phyloP scores from a whole-genome alignment of 2,113 vertebrate species.

The Burhinus bistriatus region DNA sequence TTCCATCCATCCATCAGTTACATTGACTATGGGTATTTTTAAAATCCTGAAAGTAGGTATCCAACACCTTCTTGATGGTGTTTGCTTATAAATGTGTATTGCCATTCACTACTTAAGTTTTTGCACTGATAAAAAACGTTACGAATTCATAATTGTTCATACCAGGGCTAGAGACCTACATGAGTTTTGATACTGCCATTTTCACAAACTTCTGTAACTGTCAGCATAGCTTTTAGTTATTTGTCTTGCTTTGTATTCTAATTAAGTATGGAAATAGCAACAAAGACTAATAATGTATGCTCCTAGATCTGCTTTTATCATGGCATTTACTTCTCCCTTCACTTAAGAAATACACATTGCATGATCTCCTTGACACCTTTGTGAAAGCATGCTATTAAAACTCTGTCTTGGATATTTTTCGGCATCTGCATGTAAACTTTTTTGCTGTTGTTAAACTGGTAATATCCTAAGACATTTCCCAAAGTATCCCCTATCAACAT shows the following conservation, averaged over 20 bases:
- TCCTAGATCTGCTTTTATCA: background rate
- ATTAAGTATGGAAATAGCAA: background rate
- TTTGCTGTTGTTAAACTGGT: background rate
- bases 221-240: background rate
- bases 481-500: background rate
- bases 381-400: background rate
- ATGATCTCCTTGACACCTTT: background rate
- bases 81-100: background rate
- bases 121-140: background rate
- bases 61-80: background rate
- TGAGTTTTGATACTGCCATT: background rate
- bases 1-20: background rate
- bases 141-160: background rate
- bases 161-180: background rate
- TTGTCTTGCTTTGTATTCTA: background rate
- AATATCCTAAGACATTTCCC: background rate
- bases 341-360: background rate
- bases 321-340: background rate
- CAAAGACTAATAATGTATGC: background rate
- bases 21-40: background rate
- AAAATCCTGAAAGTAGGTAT: background rate
- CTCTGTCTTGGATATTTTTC: background rate
- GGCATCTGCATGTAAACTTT: background rate
- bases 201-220: background rate
- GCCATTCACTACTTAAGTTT: background rate